Evolutionary conservation across 2,113 vertebrate genomes (phyloP).

Genomic region (Alligator mississippiensis): DNA sequence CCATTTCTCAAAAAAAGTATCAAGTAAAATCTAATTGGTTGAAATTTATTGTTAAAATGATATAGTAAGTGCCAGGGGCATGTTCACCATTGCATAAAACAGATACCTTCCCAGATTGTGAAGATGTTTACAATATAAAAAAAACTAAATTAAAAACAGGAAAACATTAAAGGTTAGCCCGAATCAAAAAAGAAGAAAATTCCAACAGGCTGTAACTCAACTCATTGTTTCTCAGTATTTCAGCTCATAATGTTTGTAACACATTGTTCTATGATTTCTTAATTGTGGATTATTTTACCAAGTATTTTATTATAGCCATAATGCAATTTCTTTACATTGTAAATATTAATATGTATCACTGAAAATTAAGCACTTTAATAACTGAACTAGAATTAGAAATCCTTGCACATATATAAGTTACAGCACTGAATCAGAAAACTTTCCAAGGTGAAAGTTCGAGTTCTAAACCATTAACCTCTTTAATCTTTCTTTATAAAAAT

Average conservation of each 20-base stretch:
- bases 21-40: not conserved
- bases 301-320: not conserved
- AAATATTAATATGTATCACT: too few relatives aligned
- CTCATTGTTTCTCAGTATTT: not conserved
- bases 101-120: not conserved
- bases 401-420: not conserved
- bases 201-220: not conserved
- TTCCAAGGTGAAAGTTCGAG: not conserved
- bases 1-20: not conserved
- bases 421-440: not conserved
- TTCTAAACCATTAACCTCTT: not conserved
- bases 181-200: not conserved
- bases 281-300: not conserved
- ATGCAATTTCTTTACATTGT: too few relatives aligned
- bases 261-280: not conserved
- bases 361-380: too few relatives aligned
- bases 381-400: too few relatives aligned
- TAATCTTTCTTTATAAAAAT: not conserved
- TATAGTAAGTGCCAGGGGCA: not conserved
- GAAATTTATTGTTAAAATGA: not conserved
- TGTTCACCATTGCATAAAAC: not conserved
- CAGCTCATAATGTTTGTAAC: not conserved
- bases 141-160: not conserved
- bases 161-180: not conserved
- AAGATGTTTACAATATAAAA: not conserved